A percentile compares a stretch with the other conserved stretches of the same genome.
Evolutionary conservation across 2,797 vertebrate genomes (phyloP).

Genomic region (Micropoecilia bifurca): DNA sequence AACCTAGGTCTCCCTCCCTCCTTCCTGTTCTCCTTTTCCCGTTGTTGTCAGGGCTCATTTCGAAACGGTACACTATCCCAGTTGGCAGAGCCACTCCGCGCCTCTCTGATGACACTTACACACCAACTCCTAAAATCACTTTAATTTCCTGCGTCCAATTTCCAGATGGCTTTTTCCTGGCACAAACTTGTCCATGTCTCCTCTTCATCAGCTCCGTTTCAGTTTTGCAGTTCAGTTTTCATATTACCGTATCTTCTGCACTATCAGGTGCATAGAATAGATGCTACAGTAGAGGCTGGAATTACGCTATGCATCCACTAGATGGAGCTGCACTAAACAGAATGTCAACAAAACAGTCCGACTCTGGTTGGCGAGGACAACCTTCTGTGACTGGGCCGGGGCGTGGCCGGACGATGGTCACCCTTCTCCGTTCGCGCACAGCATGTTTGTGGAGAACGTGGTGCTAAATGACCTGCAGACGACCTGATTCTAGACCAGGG

Average conservation of each 20-base stretch:
- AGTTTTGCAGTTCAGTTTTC: conserved; percentile 29
- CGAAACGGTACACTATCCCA: conserved; percentile 44
- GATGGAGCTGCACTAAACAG: too few species aligned
- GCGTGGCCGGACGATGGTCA: too few species aligned
- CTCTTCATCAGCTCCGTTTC: conserved; percentile 17
- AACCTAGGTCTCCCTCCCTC: conserved; percentile 1
- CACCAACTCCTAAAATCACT: conserved; percentile 35
- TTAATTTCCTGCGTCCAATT: conserved; percentile 42
- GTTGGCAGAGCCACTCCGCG: conserved; percentile 43
- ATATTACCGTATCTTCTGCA: not conserved
- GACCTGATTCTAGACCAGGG: too few species aligned
- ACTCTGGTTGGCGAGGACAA: too few species aligned
- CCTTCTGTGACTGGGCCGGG: too few species aligned
- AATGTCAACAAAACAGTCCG: too few species aligned
- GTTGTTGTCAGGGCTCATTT: conserved; percentile 41
- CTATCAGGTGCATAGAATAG: too few species aligned
- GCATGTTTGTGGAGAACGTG: too few species aligned
- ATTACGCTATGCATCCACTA: too few species aligned
- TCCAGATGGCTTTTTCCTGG: conserved; percentile 47
- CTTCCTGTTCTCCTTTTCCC: conserved; percentile 25
- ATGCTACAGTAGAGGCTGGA: too few species aligned
- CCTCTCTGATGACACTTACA: conserved; percentile 38
- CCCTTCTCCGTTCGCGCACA: too few species aligned
- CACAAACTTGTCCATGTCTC: conserved; percentile 33
- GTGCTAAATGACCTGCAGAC: too few species aligned